These are phyloP conservation scores for Mugil cephalus DNA, from an alignment of 2,113 vertebrate genomes.

Conservation along the genomic window DNA sequence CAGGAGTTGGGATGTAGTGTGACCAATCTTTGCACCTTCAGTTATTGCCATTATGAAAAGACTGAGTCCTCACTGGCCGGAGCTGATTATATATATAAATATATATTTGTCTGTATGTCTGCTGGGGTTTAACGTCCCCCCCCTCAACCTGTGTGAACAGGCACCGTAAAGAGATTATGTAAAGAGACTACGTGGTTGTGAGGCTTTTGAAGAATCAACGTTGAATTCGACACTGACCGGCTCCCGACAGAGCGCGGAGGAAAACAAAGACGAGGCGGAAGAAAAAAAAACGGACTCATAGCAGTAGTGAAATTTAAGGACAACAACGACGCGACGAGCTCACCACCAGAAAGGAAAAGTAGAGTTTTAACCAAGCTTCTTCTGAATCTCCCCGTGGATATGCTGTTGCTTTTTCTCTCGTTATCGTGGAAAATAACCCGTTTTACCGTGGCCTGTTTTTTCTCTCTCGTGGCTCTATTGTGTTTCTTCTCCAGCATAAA, in stretches of 20 bases:
- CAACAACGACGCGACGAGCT: conserved; percentile 52
- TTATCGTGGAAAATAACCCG: conserved; percentile 80
- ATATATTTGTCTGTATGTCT: conserved; percentile 70
- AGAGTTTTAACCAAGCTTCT: conserved; percentile 67
- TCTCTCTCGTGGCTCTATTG: conserved; percentile 80
- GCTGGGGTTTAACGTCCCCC: conserved; percentile 52
- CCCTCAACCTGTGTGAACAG: conserved; percentile 50
- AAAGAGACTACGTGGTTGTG: conserved; percentile 68
- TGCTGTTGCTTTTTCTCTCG: conserved; percentile 78
- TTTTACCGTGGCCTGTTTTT: conserved; percentile 82
- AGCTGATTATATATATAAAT: conserved; percentile 44
- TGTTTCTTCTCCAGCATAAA: conserved; percentile 81
- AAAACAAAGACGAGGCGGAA: conserved; percentile 48
- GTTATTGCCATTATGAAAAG: conserved; percentile 70
- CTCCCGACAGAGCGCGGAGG: conserved; percentile 55
- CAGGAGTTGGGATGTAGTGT: conserved; percentile 61
- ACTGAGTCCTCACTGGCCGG: conserved; percentile 63
- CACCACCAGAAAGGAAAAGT: conserved; percentile 54
- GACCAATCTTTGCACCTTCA: conserved; percentile 82
- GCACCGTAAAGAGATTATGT: conserved; percentile 75
- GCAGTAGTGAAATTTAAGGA: conserved; percentile 33
- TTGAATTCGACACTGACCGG: conserved; percentile 55
- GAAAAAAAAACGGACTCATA: conserved; percentile 58
- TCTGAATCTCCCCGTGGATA: conserved; percentile 68
- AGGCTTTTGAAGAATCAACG: conserved; percentile 70